phyloP scores from a whole-genome alignment of 2,113 vertebrate genomes.

The Phrynosoma platyrhinos region DNA sequence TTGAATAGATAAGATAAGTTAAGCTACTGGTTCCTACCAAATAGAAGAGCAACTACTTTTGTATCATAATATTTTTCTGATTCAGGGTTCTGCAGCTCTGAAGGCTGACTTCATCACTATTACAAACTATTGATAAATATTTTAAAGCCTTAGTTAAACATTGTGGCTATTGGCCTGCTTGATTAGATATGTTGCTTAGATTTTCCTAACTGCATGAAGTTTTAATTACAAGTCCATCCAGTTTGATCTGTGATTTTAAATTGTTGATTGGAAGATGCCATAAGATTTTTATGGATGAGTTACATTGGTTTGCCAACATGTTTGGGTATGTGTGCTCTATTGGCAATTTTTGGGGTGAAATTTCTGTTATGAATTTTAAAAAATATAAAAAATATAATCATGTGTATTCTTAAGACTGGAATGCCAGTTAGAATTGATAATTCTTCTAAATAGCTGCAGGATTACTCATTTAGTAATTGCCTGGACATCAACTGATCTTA shows the following conservation, averaged over 20 bases:
- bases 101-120: conserved; percentile 23
- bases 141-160: background rate
- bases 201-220: conserved; percentile 41
- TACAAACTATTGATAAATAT: conserved; percentile 8
- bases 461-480: background rate
- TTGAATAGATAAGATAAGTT: background rate
- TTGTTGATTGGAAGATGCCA: background rate
- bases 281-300: conserved; percentile 8
- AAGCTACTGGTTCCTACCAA: background rate
- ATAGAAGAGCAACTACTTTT: background rate
- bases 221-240: conserved; percentile 31
- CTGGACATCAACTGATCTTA: background rate
- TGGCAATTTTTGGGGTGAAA: conserved; percentile 11
- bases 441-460: background rate
- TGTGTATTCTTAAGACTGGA: background rate
- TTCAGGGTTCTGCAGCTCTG: background rate
- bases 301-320: conserved; percentile 43
- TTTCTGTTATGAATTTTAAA: background rate
- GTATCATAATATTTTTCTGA: background rate
- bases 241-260: conserved; percentile 39
- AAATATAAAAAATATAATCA: background rate
- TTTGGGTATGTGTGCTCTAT: background rate
- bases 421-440: background rate
- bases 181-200: conserved; percentile 27
- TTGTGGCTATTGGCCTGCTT: conserved; percentile 11